Base-by-base conservation (phyloP, 2,797 vertebrate species). In the Allobates femoralis region DNA sequence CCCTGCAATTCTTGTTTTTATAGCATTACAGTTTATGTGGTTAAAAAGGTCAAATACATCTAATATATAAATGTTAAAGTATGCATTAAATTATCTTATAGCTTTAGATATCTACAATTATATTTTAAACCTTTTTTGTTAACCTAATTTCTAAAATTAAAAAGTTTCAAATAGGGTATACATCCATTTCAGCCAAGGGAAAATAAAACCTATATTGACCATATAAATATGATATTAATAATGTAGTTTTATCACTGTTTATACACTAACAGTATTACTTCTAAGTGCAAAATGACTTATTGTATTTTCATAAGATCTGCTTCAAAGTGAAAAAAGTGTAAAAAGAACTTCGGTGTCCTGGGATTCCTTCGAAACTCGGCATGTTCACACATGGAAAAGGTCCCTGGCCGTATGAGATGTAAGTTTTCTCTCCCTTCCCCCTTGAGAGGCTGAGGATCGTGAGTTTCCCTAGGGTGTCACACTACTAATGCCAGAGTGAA, bases 371-470 rank as follows among this genome's bases (percentile, higher is more conserved):
- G 21, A 51, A 41, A 71, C 21, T 19, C 67, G 53, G 86, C 86
- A 64, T 64, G 86, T 66, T 10, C 14, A 37, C 55, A 51, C 86
- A 87, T 60, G 58, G 55, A 21, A 15, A 37, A 73, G 15, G 64
- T 53, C 14, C 78, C 41, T 18, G 34, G 14, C n/a, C 41, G 32
- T 28, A 78, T 62, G 74, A 87, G 79, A 62, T 58, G 16, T 32
- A 79, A 79, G 56, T 12, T 62, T 50, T 46, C 64, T 32, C n/a
- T 67, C 58, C n/a, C 19, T 18, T 55, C 28, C 41, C 21, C 37
- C 71, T 60, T 34, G 14, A 32, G 34, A 60, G 76, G 90, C 90
- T 90, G 89, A 85, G 69, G 89, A 90, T 83, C 91, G 90, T 90
- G 89, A 91, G 83, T 73, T 90, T 90, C 67, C 82, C 87, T 84